Evolutionary conservation across 92 coral and sea anemone species (phyloP).

Genomic region (Phymanthus crucifer): DNA sequence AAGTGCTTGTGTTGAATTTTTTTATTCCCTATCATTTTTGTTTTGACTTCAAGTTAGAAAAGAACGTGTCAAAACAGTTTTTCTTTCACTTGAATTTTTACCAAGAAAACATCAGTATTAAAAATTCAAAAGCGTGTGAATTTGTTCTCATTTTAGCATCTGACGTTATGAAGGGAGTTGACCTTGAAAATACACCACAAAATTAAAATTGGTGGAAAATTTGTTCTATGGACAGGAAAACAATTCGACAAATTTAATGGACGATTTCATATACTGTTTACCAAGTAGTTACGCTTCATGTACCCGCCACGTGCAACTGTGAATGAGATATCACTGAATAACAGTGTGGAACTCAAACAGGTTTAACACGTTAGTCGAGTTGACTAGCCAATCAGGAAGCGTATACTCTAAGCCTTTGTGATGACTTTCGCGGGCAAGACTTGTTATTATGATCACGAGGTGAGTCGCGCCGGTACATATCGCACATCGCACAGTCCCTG

Average conservation of each 20-base stretch:
- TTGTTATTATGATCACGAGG: constrained; percentile 18
- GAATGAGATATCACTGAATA: not conserved
- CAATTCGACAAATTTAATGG: not conserved
- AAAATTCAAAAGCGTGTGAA: not conserved
- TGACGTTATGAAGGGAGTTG: not conserved
- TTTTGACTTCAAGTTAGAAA: not conserved
- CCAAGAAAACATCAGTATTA: not conserved
- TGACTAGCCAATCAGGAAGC: constrained; percentile 16
- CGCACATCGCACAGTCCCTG: not conserved
- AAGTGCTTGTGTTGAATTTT: not conserved
- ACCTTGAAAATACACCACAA: not conserved
- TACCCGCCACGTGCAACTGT: not conserved
- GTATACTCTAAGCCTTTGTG: not conserved
- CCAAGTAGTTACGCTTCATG: not conserved
- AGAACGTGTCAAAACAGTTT: not conserved
- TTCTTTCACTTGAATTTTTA: not conserved
- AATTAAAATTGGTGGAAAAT: too few species aligned
- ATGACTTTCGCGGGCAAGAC: constrained; percentile 13
- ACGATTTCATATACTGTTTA: not conserved
- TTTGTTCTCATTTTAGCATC: not conserved
- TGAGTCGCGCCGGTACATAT: not conserved
- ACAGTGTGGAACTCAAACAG: constrained; percentile 6
- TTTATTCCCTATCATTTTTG: not conserved
- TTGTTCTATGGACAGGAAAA: not conserved
- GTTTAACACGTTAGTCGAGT: constrained; percentile 26